Percentiles rank a stretch among this genome's conserved stretches.
Conservation (phyloP, 2,888 invertebrate genomes). For the Muscina levida region DNA sequence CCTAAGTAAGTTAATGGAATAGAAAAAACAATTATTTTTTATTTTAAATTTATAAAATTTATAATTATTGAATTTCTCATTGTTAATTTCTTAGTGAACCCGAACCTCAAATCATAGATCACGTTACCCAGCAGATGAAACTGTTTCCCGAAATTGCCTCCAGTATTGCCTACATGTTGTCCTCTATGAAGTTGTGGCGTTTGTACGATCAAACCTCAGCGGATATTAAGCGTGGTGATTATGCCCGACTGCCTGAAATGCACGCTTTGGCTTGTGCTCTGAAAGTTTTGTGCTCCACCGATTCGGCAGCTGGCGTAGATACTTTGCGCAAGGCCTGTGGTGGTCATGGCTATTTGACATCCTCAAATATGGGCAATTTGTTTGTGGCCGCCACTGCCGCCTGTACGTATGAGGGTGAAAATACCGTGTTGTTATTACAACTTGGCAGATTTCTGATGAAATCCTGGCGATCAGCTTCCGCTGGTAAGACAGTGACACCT, state of each 20-base stretch:
- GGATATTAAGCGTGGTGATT: slow-evolving; percentile 88
- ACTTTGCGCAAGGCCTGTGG: slow-evolving; percentile 93
- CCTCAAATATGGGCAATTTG: slow-evolving; percentile 89
- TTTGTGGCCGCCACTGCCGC: slow-evolving; percentile 91
- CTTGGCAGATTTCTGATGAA: slow-evolving; percentile 92
- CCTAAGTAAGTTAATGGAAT: slow-evolving; percentile 84
- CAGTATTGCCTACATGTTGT: slow-evolving; percentile 88
- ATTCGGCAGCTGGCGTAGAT: slow-evolving; percentile 89
- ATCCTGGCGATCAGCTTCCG: slow-evolving; percentile 85
- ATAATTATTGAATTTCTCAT: slow-evolving; percentile 49
- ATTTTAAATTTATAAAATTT: slow-evolving; percentile 3
- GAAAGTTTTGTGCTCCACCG: slow-evolving; percentile 90
- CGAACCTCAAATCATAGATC: slow-evolving; percentile 95
- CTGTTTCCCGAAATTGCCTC: slow-evolving; percentile 91
- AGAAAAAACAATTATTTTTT: background rate
- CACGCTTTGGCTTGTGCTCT: slow-evolving; percentile 94
- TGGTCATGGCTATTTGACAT: slow-evolving; percentile 95
- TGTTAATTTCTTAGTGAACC: slow-evolving; percentile 82
- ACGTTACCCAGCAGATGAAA: slow-evolving; percentile 96
- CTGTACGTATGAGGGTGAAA: slow-evolving; percentile 97
- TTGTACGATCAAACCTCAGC: slow-evolving; percentile 88
- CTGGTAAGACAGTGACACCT: slow-evolving; percentile 83
- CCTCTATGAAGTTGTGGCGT: slow-evolving; percentile 38
- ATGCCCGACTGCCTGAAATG: slow-evolving; percentile 89
- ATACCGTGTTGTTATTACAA: slow-evolving; percentile 94